These are phyloP conservation scores for Cordilura impudica DNA, from an alignment of 2,888 invertebrate species.

Conservation along the genomic window DNA sequence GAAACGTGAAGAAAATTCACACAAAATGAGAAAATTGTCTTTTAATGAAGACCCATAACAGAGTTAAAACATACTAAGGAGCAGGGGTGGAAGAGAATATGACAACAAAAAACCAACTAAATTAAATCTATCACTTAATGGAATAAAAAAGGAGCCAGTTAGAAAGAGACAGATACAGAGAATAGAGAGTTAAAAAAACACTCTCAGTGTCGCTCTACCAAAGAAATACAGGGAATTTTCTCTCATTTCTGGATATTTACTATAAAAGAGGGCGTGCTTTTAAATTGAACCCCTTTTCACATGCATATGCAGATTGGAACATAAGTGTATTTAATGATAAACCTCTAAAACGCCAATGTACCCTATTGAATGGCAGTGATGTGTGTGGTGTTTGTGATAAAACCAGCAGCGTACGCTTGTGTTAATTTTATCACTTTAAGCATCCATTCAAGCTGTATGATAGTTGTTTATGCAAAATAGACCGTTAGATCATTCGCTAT, in stretches of 20 bases:
- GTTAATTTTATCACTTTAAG: conserved; percentile 48
- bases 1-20: conserved; percentile 69
- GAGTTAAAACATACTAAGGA: conserved; percentile 31
- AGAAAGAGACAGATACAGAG: conserved; percentile 37
- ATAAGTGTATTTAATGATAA: neutral
- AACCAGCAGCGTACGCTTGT: conserved; percentile 10
- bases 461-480: conserved; percentile 58
- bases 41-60: conserved; percentile 65
- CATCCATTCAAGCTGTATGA: conserved; percentile 46
- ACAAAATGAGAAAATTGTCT: conserved; percentile 75
- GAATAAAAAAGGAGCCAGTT: conserved; percentile 27
- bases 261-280: conserved; percentile 49
- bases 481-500: conserved; percentile 75
- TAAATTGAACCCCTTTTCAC: conserved; percentile 6
- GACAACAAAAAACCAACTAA: conserved; percentile 59
- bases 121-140: conserved; percentile 60
- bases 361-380: conserved; percentile 17
- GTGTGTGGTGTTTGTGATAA: conserved; percentile 10
- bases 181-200: neutral
- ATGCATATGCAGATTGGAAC: no score
- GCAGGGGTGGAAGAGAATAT: conserved; percentile 52
- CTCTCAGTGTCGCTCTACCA: neutral
- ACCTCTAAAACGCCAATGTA: conserved; percentile 47
- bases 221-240: conserved; percentile 63
- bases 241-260: neutral